These are phyloP conservation scores for Clarias magur DNA, from an alignment of 2,113 vertebrate species.

Conservation along the genomic window DNA sequence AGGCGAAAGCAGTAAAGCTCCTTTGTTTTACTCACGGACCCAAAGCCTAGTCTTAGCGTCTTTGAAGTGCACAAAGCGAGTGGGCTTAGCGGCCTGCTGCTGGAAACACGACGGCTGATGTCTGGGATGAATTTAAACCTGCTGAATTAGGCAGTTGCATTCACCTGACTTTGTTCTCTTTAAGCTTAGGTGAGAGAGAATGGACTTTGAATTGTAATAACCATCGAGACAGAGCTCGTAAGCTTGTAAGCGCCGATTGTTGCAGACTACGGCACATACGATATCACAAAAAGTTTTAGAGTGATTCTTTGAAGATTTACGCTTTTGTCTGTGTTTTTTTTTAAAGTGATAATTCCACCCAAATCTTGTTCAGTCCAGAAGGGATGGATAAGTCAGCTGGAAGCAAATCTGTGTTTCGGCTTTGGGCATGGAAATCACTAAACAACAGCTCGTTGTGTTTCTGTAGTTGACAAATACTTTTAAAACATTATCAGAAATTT, in stretches of 20 bases:
- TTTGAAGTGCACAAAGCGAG: conserved; percentile 76
- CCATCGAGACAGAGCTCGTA: not conserved
- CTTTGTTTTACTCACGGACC: conserved; percentile 68
- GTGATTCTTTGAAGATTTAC: not conserved
- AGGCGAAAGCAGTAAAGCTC: conserved; percentile 48
- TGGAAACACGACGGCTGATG: conserved; percentile 64
- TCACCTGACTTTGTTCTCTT: conserved; percentile 61
- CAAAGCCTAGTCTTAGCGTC: conserved; percentile 61
- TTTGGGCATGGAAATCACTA: not conserved
- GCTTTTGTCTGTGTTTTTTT: not conserved
- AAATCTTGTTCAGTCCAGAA: not conserved
- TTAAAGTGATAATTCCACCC: not conserved
- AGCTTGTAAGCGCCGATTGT: not conserved
- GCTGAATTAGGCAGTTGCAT: conserved; percentile 64
- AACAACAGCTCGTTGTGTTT: not conserved
- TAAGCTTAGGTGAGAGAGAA: conserved; percentile 67
- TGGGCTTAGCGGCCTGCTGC: conserved; percentile 68
- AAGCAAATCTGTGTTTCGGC: not conserved
- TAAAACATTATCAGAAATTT: not conserved
- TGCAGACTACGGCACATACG: not conserved
- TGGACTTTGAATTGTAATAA: conserved; percentile 61
- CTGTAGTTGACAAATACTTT: not conserved
- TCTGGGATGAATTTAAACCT: conserved; percentile 71
- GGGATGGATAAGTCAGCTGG: not conserved
- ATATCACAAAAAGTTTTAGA: not conserved